A percentile compares a stretch with the other conserved stretches of the same genome.
Evolutionary conservation across 2,797 vertebrate genomes (phyloP).

Genomic region (Eptatretus atami): DNA sequence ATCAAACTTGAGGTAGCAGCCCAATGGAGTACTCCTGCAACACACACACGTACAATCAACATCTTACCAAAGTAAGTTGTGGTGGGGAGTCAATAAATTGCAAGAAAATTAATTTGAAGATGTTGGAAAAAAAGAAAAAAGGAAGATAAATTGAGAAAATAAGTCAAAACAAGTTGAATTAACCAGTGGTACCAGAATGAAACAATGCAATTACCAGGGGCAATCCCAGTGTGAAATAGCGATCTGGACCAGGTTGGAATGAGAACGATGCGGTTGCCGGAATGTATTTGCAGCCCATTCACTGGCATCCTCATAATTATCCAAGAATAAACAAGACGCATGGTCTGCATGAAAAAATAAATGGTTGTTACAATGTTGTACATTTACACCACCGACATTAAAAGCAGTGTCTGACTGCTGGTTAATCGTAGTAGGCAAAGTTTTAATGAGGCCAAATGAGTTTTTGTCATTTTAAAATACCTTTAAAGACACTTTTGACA

Average conservation of each 20-base stretch:
- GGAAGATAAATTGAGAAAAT: background rate
- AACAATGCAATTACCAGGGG: slow-evolving; percentile 39
- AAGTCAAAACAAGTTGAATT: background rate
- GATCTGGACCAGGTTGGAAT: slow-evolving; percentile 41
- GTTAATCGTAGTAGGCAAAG: no score
- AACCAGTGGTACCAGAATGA: background rate
- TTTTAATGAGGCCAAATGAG: no score
- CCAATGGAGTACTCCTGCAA: slow-evolving; percentile 51
- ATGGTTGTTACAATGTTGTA: no score
- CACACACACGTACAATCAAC: slow-evolving; percentile 4
- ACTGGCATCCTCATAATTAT: slow-evolving; percentile 63
- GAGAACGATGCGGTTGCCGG: slow-evolving; percentile 50
- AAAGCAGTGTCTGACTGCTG: no score
- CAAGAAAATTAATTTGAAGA: background rate
- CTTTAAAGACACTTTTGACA: no score
- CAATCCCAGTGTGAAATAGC: slow-evolving; percentile 55
- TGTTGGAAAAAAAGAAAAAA: slow-evolving; percentile 5
- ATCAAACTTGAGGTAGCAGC: slow-evolving; percentile 73
- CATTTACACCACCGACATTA: no score
- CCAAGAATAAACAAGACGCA: slow-evolving; percentile 51
- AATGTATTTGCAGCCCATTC: slow-evolving; percentile 97
- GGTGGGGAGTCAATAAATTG: background rate
- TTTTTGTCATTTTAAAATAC: no score
- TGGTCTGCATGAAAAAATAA: slow-evolving; percentile 9
- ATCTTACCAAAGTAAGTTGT: background rate